Percentiles rank a stretch among this genome's conserved stretches.
Evolutionary conservation across 1,140 invertebrate species (phyloP).

Genomic region (Pseudomyrmex sp.): DNA sequence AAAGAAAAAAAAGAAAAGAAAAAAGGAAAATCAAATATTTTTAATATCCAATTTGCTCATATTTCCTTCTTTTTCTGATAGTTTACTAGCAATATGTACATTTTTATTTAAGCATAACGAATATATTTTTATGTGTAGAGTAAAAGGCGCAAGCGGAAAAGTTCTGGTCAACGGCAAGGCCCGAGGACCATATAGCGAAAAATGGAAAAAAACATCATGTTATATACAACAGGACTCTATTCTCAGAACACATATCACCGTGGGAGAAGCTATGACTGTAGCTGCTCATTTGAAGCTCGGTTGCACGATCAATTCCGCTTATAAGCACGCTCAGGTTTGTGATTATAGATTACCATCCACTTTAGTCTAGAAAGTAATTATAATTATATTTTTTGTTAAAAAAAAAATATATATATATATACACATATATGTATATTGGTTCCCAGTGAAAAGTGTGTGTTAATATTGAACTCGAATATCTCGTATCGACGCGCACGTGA

Average conservation of each 20-base stretch:
- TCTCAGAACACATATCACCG: constrained; percentile 91
- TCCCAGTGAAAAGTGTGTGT: no score
- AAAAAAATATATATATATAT: not conserved
- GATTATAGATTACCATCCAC: not conserved
- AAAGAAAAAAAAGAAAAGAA: no score
- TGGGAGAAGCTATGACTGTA: constrained; percentile 93
- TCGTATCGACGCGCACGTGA: no score
- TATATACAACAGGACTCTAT: constrained; percentile 97
- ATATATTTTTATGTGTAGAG: constrained; percentile 75
- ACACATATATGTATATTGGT: no score
- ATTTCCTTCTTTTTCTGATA: not conserved
- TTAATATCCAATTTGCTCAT: no score
- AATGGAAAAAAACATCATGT: constrained; percentile 92
- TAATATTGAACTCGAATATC: no score
- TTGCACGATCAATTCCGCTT: constrained; percentile 82
- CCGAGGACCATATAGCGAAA: constrained; percentile 88
- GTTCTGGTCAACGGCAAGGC: constrained; percentile 91
- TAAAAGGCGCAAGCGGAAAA: constrained; percentile 88
- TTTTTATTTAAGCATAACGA: not conserved
- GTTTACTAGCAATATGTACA: not conserved
- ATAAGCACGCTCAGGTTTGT: constrained; percentile 83
- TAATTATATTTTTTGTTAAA: no score
- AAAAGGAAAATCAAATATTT: no score
- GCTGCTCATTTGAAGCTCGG: constrained; percentile 95
- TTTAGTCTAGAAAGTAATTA: not conserved